Percentiles rank a stretch among this genome's conserved stretches.
These are phyloP conservation scores for Tupaia tana DNA, from an alignment of 2,113 vertebrate genomes.

Conservation along the genomic window DNA sequence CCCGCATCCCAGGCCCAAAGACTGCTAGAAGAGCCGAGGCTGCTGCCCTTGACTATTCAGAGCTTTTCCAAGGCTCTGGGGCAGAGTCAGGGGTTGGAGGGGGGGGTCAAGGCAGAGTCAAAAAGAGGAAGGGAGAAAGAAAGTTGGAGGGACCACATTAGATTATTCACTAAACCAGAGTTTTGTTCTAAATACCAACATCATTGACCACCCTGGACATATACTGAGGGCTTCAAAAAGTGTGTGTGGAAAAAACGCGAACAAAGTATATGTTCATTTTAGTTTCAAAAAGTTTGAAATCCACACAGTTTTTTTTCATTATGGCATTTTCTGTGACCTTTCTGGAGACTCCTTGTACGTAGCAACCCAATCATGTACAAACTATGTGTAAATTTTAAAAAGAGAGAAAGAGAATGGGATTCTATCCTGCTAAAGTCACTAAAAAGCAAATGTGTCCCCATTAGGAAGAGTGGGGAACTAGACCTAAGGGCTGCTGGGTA, in stretches of 20 bases:
- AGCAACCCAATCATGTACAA: not conserved
- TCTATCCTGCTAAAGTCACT: not conserved
- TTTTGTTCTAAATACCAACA: conserved; percentile 20
- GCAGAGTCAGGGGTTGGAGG: not conserved
- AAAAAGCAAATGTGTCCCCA: too few species aligned
- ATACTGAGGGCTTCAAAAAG: not conserved
- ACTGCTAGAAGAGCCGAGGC: not conserved
- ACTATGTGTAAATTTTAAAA: not conserved
- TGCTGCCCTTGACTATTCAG: not conserved
- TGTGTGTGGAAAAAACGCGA: too few species aligned
- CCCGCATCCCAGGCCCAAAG: not conserved
- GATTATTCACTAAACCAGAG: not conserved
- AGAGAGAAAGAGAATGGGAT: not conserved
- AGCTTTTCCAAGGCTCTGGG: not conserved
- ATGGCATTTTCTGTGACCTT: too few species aligned
- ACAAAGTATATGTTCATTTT: too few species aligned
- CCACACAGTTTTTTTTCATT: too few species aligned
- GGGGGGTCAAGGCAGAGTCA: not conserved
- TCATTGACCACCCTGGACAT: not conserved
- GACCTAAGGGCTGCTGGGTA: not conserved
- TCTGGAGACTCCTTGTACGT: too few species aligned
- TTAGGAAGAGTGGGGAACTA: too few species aligned
- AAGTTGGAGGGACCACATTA: not conserved
- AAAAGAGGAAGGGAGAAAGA: not conserved
- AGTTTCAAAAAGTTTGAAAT: too few species aligned